phyloP scores from a whole-genome alignment of 1,140 invertebrate species.

The Plectrocnemia conspersa region DNA sequence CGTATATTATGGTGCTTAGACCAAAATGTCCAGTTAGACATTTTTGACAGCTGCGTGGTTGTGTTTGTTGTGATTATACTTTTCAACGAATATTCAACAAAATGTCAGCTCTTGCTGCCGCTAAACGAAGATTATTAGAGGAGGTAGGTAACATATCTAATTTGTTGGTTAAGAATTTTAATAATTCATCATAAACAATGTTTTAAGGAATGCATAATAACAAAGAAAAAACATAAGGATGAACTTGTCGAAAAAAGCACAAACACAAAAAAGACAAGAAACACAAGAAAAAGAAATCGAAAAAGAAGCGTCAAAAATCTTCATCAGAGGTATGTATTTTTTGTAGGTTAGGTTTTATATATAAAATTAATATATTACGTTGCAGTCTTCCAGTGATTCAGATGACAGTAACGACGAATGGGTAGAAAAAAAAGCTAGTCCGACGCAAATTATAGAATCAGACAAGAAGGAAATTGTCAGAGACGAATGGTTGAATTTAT shows the following conservation, averaged over 20 bases:
- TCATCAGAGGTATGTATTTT: constrained; percentile 23
- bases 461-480: constrained; percentile 35
- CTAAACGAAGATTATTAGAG: constrained; percentile 24
- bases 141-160: constrained; percentile 14
- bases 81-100: neutral
- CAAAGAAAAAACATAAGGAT: neutral
- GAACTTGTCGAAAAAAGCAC: neutral
- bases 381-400: constrained; percentile 28
- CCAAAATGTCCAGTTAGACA: neutral
- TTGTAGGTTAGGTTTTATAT: neutral
- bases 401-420: constrained; percentile 49
- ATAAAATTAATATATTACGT: neutral
- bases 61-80: neutral
- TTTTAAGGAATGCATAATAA: constrained; percentile 6
- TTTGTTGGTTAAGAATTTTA: constrained; percentile 1
- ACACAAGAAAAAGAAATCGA: constrained; percentile 29
- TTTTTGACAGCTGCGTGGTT: neutral
- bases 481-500: constrained; percentile 57
- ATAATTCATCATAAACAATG: neutral
- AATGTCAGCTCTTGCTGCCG: constrained; percentile 5
- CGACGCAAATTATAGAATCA: too few species aligned
- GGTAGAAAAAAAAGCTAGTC: constrained; percentile 59
- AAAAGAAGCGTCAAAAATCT: constrained; percentile 25
- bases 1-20: too few species aligned
- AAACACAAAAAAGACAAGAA: constrained; percentile 28